Evolutionary conservation across 2,797 vertebrate genomes (phyloP), one percentile per base, ranked within the genome.

Genomic region (Discoglossus pictus): DNA sequence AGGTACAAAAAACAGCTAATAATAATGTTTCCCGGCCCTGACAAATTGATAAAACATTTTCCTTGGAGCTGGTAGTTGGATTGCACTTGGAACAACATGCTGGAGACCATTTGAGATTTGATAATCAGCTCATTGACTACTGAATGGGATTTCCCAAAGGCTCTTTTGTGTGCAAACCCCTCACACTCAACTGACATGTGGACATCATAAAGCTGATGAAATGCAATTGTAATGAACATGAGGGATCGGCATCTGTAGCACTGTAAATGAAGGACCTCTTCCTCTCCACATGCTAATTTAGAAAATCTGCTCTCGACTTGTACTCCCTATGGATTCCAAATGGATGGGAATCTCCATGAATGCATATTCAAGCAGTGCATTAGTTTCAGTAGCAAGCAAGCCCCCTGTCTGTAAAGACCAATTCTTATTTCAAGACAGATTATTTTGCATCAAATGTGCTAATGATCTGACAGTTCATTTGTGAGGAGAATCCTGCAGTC

Each of bases 141-240:
- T 88, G 90, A 91, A 97, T 93, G 94, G 88, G 88, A 96, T 97
- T 94, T 98, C 97, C 96, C 96, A 88, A 89, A 94, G 96, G 96
- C 92, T 98, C 90, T 93, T 98, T 98, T 98, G 94, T 98, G 97
- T 96, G 94, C 93, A 97, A 94, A 98, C 97, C 93, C 96, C 93
- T 95, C 94, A 88, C 93, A 90, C 90, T 96, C 96, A 96, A 95
- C 96, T 98, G 97, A 98, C 97, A 97, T 97, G 96, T 98, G 96
- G 97, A 99, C 96, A 97, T 98, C 96, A 98, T 98, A 95, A 98
- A 96, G 95, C 95, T 98, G 96, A 99, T 98, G 95, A 98, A 99
- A 99, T 98, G 95, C 96, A 98, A 95, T 96, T 95, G 96, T 98
- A 98, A 99, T 96, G 96, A 99, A 98, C 95, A 94, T 96, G 94